phyloP scores from a whole-genome alignment of 2,113 vertebrate genomes.

The Blennius ocellaris region DNA sequence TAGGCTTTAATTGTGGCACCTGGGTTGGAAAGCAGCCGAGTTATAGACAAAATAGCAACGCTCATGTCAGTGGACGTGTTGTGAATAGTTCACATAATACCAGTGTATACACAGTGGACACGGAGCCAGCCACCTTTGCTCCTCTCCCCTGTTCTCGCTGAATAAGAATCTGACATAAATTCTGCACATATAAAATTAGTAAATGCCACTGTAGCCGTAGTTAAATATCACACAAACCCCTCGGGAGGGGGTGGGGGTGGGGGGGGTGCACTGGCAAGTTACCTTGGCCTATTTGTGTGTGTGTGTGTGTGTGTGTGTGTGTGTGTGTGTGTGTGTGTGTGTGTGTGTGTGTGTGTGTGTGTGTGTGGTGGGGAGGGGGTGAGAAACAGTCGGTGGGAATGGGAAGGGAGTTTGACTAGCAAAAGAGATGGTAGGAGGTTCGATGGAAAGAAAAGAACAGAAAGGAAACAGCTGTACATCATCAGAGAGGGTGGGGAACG shows the following conservation, averaged over 20 bases:
- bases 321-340: neutral
- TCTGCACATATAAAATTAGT: conserved; percentile 91
- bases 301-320: conserved; percentile 1
- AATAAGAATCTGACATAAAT: conserved; percentile 89
- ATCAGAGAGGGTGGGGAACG: conserved; percentile 46
- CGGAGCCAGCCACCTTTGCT: conserved; percentile 84
- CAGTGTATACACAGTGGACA: conserved; percentile 88
- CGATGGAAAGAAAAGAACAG: conserved; percentile 38
- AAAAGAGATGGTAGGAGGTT: conserved; percentile 48
- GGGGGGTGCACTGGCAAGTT: conserved; percentile 57
- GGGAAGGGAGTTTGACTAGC: conserved; percentile 34
- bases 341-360: neutral
- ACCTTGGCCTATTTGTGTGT: conserved; percentile 78
- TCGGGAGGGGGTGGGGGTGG: conserved; percentile 49
- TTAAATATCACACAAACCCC: conserved; percentile 88
- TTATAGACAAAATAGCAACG: conserved; percentile 84
- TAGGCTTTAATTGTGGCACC: conserved; percentile 85
- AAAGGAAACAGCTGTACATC: conserved; percentile 60
- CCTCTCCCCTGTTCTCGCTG: conserved; percentile 81
- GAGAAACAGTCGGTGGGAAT: neutral
- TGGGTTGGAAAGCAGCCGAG: conserved; percentile 67
- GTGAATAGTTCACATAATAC: conserved; percentile 89
- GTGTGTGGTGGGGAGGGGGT: neutral
- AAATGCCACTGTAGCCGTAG: conserved; percentile 90
- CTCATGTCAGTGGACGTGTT: conserved; percentile 84